Evolutionary conservation across 2,113 vertebrate species (phyloP).

Genomic region (Rhizomys pruinosus): DNA sequence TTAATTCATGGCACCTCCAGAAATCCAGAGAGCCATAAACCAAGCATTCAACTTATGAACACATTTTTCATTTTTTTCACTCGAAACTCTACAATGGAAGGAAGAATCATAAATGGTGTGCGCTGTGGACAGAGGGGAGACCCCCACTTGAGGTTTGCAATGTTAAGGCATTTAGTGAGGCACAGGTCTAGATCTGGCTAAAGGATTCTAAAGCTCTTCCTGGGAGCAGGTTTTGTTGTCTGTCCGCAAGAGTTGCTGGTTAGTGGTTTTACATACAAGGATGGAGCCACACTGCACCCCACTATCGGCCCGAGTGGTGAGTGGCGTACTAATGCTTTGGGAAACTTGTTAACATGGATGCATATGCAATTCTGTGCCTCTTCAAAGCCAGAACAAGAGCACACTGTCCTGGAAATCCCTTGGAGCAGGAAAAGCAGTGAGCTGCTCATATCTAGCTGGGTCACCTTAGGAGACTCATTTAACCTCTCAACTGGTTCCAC

Average conservation of each 20-base stretch:
- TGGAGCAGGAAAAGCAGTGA: neutral
- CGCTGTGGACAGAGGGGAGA: neutral
- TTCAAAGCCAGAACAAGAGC: constrained; percentile 31
- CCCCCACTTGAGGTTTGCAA: neutral
- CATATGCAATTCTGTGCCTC: neutral
- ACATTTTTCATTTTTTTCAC: neutral
- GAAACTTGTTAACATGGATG: neutral
- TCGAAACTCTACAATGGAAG: neutral
- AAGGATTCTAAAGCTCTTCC: neutral
- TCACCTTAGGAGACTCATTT: neutral
- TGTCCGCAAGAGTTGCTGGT: neutral
- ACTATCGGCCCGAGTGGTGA: neutral
- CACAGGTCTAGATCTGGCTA: neutral
- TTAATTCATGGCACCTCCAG: neutral
- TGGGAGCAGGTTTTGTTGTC: neutral
- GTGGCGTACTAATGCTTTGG: neutral
- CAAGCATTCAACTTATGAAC: neutral
- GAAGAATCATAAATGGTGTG: neutral
- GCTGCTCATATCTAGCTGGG: neutral
- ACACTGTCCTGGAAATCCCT: neutral
- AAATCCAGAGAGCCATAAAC: neutral
- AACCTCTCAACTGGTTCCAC: neutral
- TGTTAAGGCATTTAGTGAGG: neutral
- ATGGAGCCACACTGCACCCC: neutral
- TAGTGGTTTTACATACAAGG: neutral